Base-by-base conservation (phyloP, 2,113 vertebrate species). In the Balaenoptera acutorostrata region DNA sequence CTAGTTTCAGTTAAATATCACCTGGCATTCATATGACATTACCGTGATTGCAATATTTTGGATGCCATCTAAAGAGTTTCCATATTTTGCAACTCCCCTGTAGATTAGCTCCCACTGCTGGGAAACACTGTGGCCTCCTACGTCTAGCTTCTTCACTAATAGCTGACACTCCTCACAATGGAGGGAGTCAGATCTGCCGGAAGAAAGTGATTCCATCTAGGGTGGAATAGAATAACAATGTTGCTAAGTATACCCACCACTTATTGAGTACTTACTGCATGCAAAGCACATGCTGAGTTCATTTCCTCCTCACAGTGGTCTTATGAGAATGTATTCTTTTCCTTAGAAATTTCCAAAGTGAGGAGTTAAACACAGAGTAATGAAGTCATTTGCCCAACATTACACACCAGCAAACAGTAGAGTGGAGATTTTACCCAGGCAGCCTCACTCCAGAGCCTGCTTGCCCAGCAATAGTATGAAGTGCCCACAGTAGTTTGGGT, bases 401-500 rank as follows among this genome's bases (percentile, higher is more conserved):
- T 59, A 25, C 1, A 9, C 0, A 46, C 6, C 0, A 72, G 31
- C 52, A 21, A 39, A 64, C 3, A n/a, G 18, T 6, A 87, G 18
- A 44, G 11, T 17, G 15, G 20, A 88, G n/a, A 31, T 36, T 82
- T 55, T 20, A 59, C 5, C 14, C 59, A 39, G 27, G 20, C 13
- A 87, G 20, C 27, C 27, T 17, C 15, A 3, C 10, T 59, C 20
- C 18, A 33, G 72, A 36, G 2, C 3, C 25, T 59, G 25, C 49
- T 66, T 31, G 44, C 31, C 33, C 33, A 3, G 29, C 33, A 72
- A 18, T 9, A 20, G 13, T 27, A 10, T 4, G 2, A 13, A 9
- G 2, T 9, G 11, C 33, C 21, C 11, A 0, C 1, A 14, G 44
- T 5, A 3, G 7, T 68, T 11, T 55, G 4, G 21, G 1, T 10